A percentile compares a stretch with the other conserved stretches of the same genome.
These are phyloP conservation scores for Hippasteria phrygiana DNA, from an alignment of 53 echinoderm and acorn worm species.

Conservation along the genomic window DNA sequence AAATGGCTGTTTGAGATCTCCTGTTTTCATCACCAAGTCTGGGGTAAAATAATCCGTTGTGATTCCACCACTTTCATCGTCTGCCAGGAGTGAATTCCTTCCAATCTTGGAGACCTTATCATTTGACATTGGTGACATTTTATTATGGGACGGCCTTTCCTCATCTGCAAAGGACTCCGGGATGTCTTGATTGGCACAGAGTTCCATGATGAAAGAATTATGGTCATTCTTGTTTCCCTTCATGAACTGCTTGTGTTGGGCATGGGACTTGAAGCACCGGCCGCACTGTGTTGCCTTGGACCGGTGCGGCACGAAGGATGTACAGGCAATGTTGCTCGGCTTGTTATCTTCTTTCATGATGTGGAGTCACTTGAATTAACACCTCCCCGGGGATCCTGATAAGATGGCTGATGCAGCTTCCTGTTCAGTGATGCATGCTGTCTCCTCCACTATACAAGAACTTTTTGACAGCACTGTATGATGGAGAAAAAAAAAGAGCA, in stretches of 20 bases:
- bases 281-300: conserved; percentile 87
- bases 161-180: neutral
- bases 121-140: neutral
- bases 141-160: neutral
- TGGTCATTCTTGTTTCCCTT: conserved; percentile 64
- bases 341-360: conserved; percentile 52
- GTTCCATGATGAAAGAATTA: conserved; percentile 48
- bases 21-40: conserved; percentile 16
- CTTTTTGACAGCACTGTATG: neutral
- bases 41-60: conserved; percentile 26
- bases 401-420: neutral
- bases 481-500: neutral
- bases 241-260: conserved; percentile 64
- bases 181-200: neutral
- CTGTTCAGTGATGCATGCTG: neutral
- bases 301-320: conserved; percentile 79
- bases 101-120: neutral
- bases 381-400: neutral
- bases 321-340: conserved; percentile 67
- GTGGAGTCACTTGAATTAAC: neutral
- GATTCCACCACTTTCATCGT: conserved; percentile 31
- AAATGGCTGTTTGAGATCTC: neutral
- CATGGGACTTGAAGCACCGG: conserved; percentile 86
- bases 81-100: neutral
- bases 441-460: neutral